Evolutionary conservation across 2,888 invertebrate species (phyloP).

Genomic region (Epinotia nisella): DNA sequence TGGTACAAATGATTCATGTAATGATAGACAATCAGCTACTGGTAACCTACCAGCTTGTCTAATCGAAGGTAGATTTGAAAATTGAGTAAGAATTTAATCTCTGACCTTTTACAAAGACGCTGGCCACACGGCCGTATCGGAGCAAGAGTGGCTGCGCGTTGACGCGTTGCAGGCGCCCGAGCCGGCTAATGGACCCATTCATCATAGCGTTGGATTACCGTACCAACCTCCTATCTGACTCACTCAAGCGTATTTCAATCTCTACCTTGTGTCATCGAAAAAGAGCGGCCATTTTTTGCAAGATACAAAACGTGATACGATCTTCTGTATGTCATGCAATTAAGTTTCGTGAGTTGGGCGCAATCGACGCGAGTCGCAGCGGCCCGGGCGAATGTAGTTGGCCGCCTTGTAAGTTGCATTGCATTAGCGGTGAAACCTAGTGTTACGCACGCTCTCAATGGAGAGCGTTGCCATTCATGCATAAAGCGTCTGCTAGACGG

Average conservation of each 20-base stretch:
- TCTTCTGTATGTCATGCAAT: slow-evolving; percentile 32
- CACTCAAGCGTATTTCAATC: neutral
- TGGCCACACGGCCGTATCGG: slow-evolving; percentile 19
- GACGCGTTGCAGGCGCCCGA: slow-evolving; percentile 60
- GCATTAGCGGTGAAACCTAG: slow-evolving; percentile 36
- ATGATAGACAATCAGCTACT: slow-evolving; percentile 12
- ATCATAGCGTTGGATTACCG: slow-evolving; percentile 51
- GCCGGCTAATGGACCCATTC: slow-evolving; percentile 72
- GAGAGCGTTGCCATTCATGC: slow-evolving; percentile 72
- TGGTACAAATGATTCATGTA: neutral
- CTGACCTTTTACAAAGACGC: slow-evolving; percentile 33
- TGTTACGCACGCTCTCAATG: slow-evolving; percentile 61
- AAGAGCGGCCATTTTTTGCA: neutral
- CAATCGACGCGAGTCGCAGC: slow-evolving; percentile 11
- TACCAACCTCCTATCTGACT: slow-evolving; percentile 2
- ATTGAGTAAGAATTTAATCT: slow-evolving; percentile 20
- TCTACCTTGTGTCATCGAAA: neutral
- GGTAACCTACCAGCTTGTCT: slow-evolving; percentile 9
- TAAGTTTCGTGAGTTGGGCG: slow-evolving; percentile 55
- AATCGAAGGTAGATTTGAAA: slow-evolving; percentile 30
- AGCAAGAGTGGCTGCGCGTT: slow-evolving; percentile 40
- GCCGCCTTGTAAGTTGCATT: slow-evolving; percentile 21
- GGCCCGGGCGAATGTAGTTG: slow-evolving; percentile 13
- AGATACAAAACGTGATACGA: neutral
- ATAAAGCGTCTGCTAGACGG: too few species aligned